Evolutionary conservation across 1,140 invertebrate genomes (phyloP).

Genomic region (Berghia stephanieae): DNA sequence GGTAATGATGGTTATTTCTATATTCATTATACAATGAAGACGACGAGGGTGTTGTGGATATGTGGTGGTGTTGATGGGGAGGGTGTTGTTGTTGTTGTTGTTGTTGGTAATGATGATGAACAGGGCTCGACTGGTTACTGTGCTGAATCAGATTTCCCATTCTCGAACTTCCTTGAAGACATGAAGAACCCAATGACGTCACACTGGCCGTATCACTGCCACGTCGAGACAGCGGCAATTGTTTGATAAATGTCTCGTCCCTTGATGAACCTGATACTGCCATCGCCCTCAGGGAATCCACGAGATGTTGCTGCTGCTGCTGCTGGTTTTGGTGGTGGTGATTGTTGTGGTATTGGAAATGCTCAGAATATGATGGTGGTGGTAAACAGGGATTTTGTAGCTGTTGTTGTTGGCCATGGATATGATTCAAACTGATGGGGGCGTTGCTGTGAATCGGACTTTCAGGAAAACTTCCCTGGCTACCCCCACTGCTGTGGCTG

Average conservation of each 20-base stretch:
- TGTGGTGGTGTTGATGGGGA: neutral
- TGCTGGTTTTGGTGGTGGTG: no score
- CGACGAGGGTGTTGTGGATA: no score
- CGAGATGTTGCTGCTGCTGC: no score
- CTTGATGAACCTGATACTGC: no score
- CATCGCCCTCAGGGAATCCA: no score
- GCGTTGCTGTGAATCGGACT: constrained; percentile 9
- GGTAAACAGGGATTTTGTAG: constrained; percentile 3
- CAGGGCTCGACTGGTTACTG: constrained; percentile 6
- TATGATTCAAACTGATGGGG: neutral
- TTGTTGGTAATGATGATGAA: neutral
- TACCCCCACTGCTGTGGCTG: constrained; percentile 32
- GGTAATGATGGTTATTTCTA: neutral
- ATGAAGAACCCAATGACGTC: no score
- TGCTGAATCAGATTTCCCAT: constrained; percentile 25
- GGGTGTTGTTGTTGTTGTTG: neutral
- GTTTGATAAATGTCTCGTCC: no score
- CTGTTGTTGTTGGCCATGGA: constrained; percentile 8
- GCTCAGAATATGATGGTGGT: neutral
- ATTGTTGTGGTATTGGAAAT: no score
- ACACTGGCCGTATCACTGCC: no score
- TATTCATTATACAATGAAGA: neutral
- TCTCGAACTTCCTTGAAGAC: no score
- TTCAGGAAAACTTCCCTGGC: constrained; percentile 26
- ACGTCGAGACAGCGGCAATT: no score